Conservation (phyloP, 64 coral and sea anemone species). For the Porites australiensis region DNA sequence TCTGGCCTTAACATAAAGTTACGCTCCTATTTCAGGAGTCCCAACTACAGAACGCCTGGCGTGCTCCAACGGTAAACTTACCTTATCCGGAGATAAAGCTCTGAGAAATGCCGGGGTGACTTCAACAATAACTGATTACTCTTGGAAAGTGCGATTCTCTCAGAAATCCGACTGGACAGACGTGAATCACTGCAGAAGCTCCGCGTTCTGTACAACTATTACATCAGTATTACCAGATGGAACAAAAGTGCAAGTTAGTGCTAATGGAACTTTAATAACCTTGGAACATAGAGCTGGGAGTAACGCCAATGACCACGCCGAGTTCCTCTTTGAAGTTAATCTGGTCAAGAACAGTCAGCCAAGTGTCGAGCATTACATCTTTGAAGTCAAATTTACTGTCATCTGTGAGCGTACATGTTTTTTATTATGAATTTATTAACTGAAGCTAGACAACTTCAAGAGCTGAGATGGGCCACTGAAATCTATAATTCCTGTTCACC, state of each 20-base stretch:
- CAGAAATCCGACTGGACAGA: background rate
- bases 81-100: no score
- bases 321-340: background rate
- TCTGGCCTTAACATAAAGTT: background rate
- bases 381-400: background rate
- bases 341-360: background rate
- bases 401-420: background rate
- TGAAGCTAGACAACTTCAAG: no score
- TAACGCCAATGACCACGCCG: background rate
- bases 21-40: background rate
- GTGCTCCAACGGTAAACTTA: background rate
- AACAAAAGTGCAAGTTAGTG: background rate
- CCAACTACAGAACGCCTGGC: no score
- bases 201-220: background rate
- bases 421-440: no score
- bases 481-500: no score
- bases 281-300: background rate
- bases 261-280: background rate
- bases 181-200: background rate
- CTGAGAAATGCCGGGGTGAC: no score
- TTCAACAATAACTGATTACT: no score
- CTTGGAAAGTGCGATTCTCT: background rate
- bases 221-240: background rate
- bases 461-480: no score
- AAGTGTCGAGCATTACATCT: background rate